A percentile compares a stretch with the other conserved stretches of the same genome.
phyloP scores from a whole-genome alignment of 2,888 invertebrate genomes.

The Rhagophthalmus giganteus region DNA sequence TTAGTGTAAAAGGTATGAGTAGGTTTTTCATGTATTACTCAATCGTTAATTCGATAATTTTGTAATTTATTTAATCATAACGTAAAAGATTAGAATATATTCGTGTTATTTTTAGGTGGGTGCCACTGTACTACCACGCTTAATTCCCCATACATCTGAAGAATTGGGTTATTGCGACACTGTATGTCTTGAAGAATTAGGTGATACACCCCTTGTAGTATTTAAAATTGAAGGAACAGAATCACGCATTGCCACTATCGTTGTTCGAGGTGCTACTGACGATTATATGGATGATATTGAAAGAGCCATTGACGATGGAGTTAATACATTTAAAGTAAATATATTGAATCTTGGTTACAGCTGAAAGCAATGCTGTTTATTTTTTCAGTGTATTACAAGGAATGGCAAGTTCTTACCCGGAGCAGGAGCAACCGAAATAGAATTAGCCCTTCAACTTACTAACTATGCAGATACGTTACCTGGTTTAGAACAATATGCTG shows the following conservation, averaged over 20 bases:
- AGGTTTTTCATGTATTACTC: too few species aligned
- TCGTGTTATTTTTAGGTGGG: constrained; percentile 48
- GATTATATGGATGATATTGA: constrained; percentile 99
- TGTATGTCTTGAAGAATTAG: constrained; percentile 90
- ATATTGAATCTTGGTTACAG: not conserved
- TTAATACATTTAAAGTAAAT: constrained; percentile 92
- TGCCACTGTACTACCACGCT: constrained; percentile 64
- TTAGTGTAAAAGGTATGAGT: too few species aligned
- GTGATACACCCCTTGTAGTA: constrained; percentile 92
- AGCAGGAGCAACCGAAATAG: constrained; percentile 94
- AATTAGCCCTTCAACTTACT: constrained; percentile 83
- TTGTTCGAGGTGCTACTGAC: constrained; percentile 94
- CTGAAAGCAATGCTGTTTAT: too few species aligned
- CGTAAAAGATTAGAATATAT: too few species aligned
- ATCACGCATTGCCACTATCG: constrained; percentile 88
- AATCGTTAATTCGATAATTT: too few species aligned
- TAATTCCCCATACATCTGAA: constrained; percentile 80
- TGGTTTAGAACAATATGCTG: constrained; percentile 96
- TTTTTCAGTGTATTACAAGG: constrained; percentile 45
- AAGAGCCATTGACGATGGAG: constrained; percentile 96
- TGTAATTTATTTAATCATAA: too few species aligned
- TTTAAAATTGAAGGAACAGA: constrained; percentile 85
- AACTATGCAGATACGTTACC: constrained; percentile 89
- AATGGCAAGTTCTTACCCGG: constrained; percentile 78
- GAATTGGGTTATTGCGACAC: constrained; percentile 91